phyloP scores from a whole-genome alignment of 2,113 vertebrate genomes.

The Petaurus breviceps region DNA sequence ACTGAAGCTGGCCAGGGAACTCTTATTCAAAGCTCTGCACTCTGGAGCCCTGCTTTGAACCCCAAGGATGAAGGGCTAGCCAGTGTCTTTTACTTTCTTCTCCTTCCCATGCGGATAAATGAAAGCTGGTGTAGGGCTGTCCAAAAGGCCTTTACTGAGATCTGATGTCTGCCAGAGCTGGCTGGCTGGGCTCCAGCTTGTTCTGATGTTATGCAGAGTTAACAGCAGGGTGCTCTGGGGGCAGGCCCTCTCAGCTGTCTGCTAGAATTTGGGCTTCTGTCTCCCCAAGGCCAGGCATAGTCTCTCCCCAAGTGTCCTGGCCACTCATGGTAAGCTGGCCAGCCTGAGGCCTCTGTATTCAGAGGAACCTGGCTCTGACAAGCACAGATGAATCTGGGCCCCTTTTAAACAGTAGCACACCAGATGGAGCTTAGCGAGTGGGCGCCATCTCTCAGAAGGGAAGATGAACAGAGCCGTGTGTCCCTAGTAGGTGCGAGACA shows the following conservation, averaged over 20 bases:
- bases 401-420: background rate
- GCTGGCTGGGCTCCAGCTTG: background rate
- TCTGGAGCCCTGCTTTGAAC: slow-evolving; percentile 40
- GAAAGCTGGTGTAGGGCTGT: background rate
- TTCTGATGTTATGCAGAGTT: background rate
- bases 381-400: background rate
- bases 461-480: background rate
- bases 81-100: background rate
- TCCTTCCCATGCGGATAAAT: background rate
- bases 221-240: background rate
- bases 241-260: fast-evolving
- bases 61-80: slow-evolving; percentile 1
- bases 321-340: background rate
- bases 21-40: slow-evolving; percentile 34
- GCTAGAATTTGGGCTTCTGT: background rate
- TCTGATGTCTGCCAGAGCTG: background rate
- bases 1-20: slow-evolving; percentile 15
- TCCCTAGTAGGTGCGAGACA: background rate
- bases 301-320: background rate
- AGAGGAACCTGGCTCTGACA: background rate
- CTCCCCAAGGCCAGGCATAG: too few relatives aligned
- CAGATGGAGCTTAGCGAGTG: background rate
- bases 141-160: background rate
- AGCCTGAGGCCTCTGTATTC: background rate
- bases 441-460: background rate